These are phyloP conservation scores for Mastomys coucha DNA, from an alignment of 2,113 vertebrate genomes.

Conservation along the genomic window DNA sequence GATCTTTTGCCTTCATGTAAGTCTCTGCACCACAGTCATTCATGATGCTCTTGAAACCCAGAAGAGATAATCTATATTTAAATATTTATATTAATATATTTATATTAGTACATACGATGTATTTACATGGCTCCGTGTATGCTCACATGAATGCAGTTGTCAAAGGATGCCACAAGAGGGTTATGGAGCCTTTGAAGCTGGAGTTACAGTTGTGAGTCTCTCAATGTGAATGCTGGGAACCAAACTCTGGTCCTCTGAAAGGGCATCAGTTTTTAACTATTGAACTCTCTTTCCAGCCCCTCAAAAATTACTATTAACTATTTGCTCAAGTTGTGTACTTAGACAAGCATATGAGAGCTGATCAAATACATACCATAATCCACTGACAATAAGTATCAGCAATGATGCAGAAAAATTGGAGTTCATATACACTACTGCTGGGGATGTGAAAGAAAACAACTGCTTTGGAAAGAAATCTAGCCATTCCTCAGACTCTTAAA, in stretches of 20 bases:
- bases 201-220: not conserved
- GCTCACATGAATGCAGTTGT: not conserved
- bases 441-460: not conserved
- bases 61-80: not conserved
- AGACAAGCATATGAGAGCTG: not conserved
- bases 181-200: not conserved
- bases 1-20: not conserved
- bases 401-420: not conserved
- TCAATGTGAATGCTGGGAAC: not conserved
- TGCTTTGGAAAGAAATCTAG: constrained; percentile 42
- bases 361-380: not conserved
- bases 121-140: not conserved
- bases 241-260: not conserved
- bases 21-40: not conserved
- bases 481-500: constrained; percentile 40
- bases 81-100: no score
- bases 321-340: not conserved
- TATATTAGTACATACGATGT: not conserved
- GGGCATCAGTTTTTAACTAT: not conserved
- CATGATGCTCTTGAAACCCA: not conserved
- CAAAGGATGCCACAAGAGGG: not conserved
- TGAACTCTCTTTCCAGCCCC: not conserved
- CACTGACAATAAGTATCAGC: not conserved
- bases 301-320: not conserved
- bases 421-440: not conserved